phyloP scores from a whole-genome alignment of 1,140 invertebrate genomes.

The Drosophila pectinifera region DNA sequence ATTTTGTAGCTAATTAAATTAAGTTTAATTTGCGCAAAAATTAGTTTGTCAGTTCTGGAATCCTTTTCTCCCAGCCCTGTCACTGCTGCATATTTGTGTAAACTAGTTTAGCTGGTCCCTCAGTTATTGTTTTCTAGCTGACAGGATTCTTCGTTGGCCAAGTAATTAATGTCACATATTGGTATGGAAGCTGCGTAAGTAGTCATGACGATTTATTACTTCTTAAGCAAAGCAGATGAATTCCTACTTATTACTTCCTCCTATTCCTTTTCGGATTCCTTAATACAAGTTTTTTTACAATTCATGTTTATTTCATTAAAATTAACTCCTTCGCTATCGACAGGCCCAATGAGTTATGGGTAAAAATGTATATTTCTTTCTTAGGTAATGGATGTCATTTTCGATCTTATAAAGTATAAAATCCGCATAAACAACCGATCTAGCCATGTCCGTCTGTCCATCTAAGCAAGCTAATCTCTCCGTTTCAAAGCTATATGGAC shows the following conservation, averaged over 20 bases:
- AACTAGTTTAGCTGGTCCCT: slow-evolving; percentile 10
- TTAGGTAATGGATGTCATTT: too few species aligned
- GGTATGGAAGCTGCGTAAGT: slow-evolving; percentile 1
- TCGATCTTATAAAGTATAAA: too few species aligned
- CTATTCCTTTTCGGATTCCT: neutral
- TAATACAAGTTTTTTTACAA: too few species aligned
- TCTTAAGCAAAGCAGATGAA: neutral
- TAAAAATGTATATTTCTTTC: too few species aligned
- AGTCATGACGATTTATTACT: slow-evolving; percentile 24
- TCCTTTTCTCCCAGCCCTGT: slow-evolving; percentile 3
- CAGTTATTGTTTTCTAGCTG: slow-evolving; percentile 26
- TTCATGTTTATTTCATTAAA: too few species aligned
- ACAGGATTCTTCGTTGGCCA: slow-evolving; percentile 21
- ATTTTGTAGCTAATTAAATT: slow-evolving; percentile 62
- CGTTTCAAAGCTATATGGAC: too few species aligned
- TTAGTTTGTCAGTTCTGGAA: slow-evolving; percentile 35
- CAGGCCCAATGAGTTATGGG: too few species aligned
- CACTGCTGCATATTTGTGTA: neutral
- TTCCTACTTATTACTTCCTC: neutral
- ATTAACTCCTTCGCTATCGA: too few species aligned
- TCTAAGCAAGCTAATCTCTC: too few species aligned
- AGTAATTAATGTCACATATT: slow-evolving; percentile 69
- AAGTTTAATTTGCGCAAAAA: slow-evolving; percentile 55
- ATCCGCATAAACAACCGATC: too few species aligned
- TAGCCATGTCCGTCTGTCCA: too few species aligned